A percentile compares a stretch with the other conserved stretches of the same genome.
These are phyloP conservation scores for Venturia canescens DNA, from an alignment of 1,140 invertebrate genomes.

Conservation along the genomic window DNA sequence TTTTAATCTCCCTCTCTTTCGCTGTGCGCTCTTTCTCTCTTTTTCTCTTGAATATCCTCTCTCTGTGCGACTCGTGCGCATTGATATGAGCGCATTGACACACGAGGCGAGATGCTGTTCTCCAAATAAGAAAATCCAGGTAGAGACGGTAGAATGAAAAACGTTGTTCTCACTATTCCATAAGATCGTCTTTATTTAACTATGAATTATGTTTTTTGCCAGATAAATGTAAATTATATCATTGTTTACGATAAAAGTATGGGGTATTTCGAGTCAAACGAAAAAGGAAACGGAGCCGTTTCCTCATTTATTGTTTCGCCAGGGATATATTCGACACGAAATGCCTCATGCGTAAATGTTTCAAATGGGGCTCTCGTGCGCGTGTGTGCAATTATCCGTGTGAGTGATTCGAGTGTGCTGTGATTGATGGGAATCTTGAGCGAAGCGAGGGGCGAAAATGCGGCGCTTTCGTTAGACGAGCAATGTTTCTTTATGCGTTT, in stretches of 20 bases:
- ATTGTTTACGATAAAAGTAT: not conserved
- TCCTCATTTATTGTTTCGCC: not conserved
- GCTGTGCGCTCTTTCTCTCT: not conserved
- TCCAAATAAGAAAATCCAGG: slow-evolving; percentile 54
- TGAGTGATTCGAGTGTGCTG: not conserved
- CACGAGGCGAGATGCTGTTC: slow-evolving; percentile 33
- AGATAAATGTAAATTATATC: not conserved
- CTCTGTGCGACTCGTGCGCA: too few species aligned
- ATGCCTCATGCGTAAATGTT: not conserved
- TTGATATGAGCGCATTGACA: not conserved
- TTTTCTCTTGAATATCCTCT: too few species aligned
- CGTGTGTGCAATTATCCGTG: not conserved
- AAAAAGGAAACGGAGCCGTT: not conserved
- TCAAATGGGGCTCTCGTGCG: not conserved
- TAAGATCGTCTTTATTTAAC: slow-evolving; percentile 5
- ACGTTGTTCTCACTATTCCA: slow-evolving; percentile 54
- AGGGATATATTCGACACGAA: not conserved
- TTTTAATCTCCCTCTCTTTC: slow-evolving; percentile 19
- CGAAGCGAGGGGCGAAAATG: not conserved
- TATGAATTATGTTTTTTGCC: slow-evolving; percentile 15
- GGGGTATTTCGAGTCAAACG: not conserved
- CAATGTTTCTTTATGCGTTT: slow-evolving; percentile 4
- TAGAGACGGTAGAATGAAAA: slow-evolving; percentile 56
- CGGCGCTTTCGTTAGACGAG: slow-evolving; percentile 27
- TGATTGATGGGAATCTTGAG: not conserved